Conservation (phyloP, 2,888 invertebrate species). For the Malthinus seriepunctatus region DNA sequence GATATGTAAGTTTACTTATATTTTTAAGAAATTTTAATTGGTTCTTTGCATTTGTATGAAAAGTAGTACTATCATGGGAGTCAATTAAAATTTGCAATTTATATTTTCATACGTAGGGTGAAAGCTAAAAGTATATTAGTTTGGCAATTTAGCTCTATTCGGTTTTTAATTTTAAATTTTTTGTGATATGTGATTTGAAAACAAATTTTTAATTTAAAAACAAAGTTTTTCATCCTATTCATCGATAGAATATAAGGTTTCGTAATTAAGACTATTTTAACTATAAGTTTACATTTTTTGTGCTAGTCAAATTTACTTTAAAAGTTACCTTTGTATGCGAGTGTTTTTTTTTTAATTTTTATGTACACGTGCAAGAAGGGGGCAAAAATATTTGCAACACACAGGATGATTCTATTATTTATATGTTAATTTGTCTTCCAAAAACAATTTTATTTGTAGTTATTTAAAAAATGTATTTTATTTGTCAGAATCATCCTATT, state of each 20-base stretch:
- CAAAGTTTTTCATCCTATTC: neutral
- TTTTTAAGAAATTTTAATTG: too few species aligned
- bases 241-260: slow-evolving; percentile 7
- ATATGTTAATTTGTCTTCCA: neutral
- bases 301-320: slow-evolving; percentile 20
- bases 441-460: neutral
- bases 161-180: neutral
- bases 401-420: neutral
- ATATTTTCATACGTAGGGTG: too few species aligned
- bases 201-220: too few species aligned
- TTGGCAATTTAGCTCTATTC: too few species aligned
- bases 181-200: too few species aligned
- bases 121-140: too few species aligned
- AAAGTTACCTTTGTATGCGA: slow-evolving; percentile 13
- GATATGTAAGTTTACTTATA: slow-evolving; percentile 2
- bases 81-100: too few species aligned
- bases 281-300: slow-evolving; percentile 6
- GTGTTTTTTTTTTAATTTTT: slow-evolving; percentile 9
- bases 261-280: slow-evolving; percentile 8
- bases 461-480: neutral
- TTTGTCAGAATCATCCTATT: slow-evolving; percentile 8
- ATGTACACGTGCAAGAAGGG: neutral
- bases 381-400: neutral
- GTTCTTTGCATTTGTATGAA: too few species aligned
- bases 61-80: too few species aligned